Percentiles rank a stretch among this genome's conserved stretches.
phyloP scores from a whole-genome alignment of 2,113 vertebrate species.

The Cyanistes caeruleus region DNA sequence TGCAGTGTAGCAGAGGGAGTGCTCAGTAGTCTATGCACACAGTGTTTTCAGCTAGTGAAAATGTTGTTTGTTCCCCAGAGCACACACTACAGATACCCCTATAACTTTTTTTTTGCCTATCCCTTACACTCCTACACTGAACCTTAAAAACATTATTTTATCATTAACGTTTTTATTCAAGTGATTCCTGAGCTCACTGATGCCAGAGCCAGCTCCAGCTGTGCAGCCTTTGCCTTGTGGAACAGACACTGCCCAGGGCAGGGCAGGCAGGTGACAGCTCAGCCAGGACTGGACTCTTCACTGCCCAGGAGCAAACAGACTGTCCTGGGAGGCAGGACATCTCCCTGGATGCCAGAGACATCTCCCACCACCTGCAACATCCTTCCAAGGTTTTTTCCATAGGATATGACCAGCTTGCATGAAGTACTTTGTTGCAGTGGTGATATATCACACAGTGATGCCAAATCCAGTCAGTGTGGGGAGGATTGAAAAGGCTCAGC shows the following conservation, averaged over 20 bases:
- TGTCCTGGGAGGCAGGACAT: background rate
- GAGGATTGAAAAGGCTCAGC: background rate
- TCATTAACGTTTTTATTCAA: background rate
- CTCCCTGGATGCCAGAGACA: background rate
- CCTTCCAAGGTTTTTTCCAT: background rate
- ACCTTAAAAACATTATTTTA: background rate
- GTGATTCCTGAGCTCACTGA: background rate
- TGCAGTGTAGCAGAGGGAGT: background rate
- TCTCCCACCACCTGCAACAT: background rate
- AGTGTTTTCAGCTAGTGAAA: background rate
- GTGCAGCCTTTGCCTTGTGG: background rate
- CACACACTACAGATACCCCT: background rate
- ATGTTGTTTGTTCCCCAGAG: background rate
- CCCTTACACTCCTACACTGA: background rate
- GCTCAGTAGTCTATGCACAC: background rate
- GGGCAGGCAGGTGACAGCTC: background rate
- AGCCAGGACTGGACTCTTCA: background rate
- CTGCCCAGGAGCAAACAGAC: background rate
- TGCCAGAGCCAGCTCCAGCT: background rate
- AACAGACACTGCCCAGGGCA: background rate
- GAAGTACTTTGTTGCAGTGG: background rate
- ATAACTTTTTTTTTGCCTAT: background rate
- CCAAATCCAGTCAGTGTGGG: background rate
- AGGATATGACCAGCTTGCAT: background rate
- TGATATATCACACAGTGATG: background rate